Evolutionary conservation across 2,888 invertebrate genomes (phyloP), one percentile per base, ranked within the genome.

Genomic region (Notocelia uddmanniana): DNA sequence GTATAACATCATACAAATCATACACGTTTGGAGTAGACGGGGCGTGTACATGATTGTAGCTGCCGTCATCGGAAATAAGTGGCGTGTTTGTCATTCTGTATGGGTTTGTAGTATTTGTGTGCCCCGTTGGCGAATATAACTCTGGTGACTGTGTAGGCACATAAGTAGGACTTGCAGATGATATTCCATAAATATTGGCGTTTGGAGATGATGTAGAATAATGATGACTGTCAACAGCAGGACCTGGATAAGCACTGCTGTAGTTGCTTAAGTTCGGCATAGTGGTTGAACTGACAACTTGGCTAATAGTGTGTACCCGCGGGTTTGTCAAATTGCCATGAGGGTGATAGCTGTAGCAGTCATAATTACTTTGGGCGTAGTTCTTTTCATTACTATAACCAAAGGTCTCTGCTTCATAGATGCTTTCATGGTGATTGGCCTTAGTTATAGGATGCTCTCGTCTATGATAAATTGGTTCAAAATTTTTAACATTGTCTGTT

Each of bases 21-120:
- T 91, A 94, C 87, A 91, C 88, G 80, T 92, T 93, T 81, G 92
- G 93, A 82, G 89, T 88, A 80, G 89, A 86, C 66, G 92, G 90
- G 67, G 91, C 88, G 80, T 90, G 91, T 50, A 91, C 84, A 81
- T 92, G 93, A 77, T 90, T 89, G 77, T 91, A 93, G 74, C 92
- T 93, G 48, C 93, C 93, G 79, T 93, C 93, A 78, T 93, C 93
- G 60, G 92, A 93, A 78, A 93, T 88, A 18, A 93, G 84, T 31
- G 93, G 93, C 21, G 92, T 93, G 70, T 91, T 92, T 48, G 93
- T 93, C 93, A 93, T 93, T 31, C 93, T 87, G 76, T 93, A 93
- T 45, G 93, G 93, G 79, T 93, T 93, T 60, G 93, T 93, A 31
- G 89, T 87, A 77, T 92, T 91, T n/a, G 93, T 93, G 75, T 94